A percentile compares a stretch with the other conserved stretches of the same genome.
phyloP scores from a whole-genome alignment of 2,888 invertebrate species.

The Orthosia cruda region DNA sequence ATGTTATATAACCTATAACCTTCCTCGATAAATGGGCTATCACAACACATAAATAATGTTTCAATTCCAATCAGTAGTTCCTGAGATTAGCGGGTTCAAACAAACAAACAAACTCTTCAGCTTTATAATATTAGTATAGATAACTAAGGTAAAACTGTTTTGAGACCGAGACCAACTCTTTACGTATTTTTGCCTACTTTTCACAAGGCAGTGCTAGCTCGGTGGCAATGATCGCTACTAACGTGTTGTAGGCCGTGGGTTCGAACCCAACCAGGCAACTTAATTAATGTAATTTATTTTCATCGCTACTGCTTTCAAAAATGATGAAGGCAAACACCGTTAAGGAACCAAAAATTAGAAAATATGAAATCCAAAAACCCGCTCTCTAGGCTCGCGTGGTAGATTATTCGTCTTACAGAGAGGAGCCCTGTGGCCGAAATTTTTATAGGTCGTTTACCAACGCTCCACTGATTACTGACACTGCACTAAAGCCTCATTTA shows the following conservation, averaged over 20 bases:
- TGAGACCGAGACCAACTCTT: background rate
- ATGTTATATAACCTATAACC: too few species aligned
- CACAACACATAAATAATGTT: too few species aligned
- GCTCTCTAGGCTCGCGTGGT: too few species aligned
- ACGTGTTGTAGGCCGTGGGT: background rate
- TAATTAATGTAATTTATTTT: background rate
- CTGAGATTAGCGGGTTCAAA: too few species aligned
- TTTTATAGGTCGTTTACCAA: background rate
- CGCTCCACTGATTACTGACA: conserved; percentile 7
- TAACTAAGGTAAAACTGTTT: too few species aligned
- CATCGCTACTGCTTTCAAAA: background rate
- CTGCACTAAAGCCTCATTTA: conserved; percentile 5
- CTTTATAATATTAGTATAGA: too few species aligned
- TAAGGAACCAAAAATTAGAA: background rate
- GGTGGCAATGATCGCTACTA: background rate
- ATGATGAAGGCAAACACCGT: background rate
- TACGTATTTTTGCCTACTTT: background rate
- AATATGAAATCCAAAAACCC: background rate
- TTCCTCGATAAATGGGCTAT: too few species aligned
- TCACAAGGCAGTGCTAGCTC: background rate
- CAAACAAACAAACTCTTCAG: too few species aligned
- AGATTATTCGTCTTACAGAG: too few species aligned
- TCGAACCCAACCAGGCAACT: background rate
- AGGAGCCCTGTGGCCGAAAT: background rate
- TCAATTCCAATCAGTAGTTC: too few species aligned